phyloP scores from a whole-genome alignment of 2,888 invertebrate genomes.

The Therioaphis trifolii region DNA sequence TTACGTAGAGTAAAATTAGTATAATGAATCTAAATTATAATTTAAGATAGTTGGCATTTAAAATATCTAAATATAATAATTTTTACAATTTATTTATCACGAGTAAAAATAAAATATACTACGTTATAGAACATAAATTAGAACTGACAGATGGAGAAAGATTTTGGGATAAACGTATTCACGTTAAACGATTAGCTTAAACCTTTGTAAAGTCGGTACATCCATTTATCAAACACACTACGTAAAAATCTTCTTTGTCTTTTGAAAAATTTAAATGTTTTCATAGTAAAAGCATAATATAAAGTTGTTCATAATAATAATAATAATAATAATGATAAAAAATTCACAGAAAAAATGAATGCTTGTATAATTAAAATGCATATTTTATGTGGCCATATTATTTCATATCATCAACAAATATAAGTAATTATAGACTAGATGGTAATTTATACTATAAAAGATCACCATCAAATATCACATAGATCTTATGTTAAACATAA shows the following conservation, averaged over 20 bases:
- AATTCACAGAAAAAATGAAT: not conserved
- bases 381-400: not conserved
- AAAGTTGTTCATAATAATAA: not conserved
- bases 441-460: no score
- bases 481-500: no score
- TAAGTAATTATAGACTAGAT: no score
- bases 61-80: not conserved
- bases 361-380: not conserved
- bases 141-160: slow-evolving; percentile 39
- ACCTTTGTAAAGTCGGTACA: slow-evolving; percentile 28
- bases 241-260: slow-evolving; percentile 12
- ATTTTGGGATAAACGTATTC: slow-evolving; percentile 45
- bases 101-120: slow-evolving; percentile 21
- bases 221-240: slow-evolving; percentile 36
- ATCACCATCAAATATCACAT: no score
- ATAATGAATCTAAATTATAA: no score
- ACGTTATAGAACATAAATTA: slow-evolving; percentile 31
- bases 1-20: no score
- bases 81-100: not conserved
- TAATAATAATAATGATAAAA: not conserved
- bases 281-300: not conserved
- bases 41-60: not conserved
- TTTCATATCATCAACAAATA: no score
- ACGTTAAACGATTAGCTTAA: slow-evolving; percentile 46
- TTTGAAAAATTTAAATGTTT: slow-evolving; percentile 26